Evolutionary conservation across 2,888 invertebrate species (phyloP), one percentile per base, ranked within the genome.

Genomic region (Drosophila aldrichi): DNA sequence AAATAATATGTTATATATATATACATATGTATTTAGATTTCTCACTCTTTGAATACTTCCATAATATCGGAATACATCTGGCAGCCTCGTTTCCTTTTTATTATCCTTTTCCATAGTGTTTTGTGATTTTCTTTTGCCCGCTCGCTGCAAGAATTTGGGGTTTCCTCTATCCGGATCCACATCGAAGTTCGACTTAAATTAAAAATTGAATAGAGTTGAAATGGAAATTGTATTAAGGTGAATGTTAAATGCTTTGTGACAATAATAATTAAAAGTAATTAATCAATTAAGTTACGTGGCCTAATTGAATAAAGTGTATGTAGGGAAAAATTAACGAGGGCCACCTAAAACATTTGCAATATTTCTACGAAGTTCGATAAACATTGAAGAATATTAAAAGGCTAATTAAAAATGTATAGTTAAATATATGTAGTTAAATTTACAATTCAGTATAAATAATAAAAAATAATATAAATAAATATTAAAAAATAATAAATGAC

Each of bases 11-110:
- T 7, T 2, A 36, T 16, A 36, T 38, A 32, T 16, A 7, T 7
- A 32, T 22, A 10, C n/a, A n/a, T n/a, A n/a, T n/a, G n/a, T n/a
- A n/a, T 20, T 18, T 29, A 7, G 14, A 9, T 41, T 40, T 6
- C 62, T 76, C 7, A 77, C 77, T 9, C 32, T 61, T 41, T 80
- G 62, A 7, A 77, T 57, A 25, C 76, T 80, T 38, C 58, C 38
- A 40, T 70, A 77, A 46, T 44, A 79, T 4, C 58, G 43, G 55
- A 76, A 79, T 34, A 76, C 69, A 34, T 69, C 70, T 3, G 76
- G 80, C 51, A 76, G 14, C 18, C 69, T 74, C 29, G 58, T 16
- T 9, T 40, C 40, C 34, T 43, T 71, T 44, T 60, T 60, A 10
- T 60, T 60, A 10, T 64, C 51, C 20, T 44, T 71, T 12, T 34